Base-by-base conservation (phyloP, 1,140 invertebrate species). In the Heterodera carotae region DNA sequence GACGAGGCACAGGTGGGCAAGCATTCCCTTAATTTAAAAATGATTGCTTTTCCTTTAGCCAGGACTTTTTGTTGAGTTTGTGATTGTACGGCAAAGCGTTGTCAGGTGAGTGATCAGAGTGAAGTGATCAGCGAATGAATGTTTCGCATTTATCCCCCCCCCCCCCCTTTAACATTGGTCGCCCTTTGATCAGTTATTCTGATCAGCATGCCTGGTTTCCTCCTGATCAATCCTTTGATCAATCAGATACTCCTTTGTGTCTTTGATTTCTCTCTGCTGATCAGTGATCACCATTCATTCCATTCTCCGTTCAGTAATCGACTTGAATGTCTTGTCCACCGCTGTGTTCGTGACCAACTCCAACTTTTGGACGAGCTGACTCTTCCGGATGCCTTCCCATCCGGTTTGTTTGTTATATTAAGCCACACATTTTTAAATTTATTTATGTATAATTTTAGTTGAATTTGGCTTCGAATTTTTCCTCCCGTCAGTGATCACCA, bases 401-500 rank as follows among this genome's bases (percentile, higher is more conserved):
- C 84, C 22, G 71, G 71, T 74, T 15, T 53, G 12, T 53, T 53
- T 53, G 18, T 53, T 53, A 39, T 39, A n/a, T n/a, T n/a, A 12
- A 1, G 8, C 60, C 7, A 62, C 60, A 25, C 7, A 62, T 62
- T 62, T 27, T 10, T 29, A 72, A 43, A 39, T 39, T 39, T 8
- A 43, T n/a, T n/a, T n/a, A n/a, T n/a, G n/a, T n/a, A 43, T 43
- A 12, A 43, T 53, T 60, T 27, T n/a, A 74, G 86, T 88, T 3
- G 85, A 86, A 72, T 86, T 86, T 64, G 85, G 85, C 7, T 86
- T 86, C 69, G 85, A 86, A 62, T 86, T 88, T 62, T 86, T 86
- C 67, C 84, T 86, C 56, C 82, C 85, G 2, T 80, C 81, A 59
- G 86, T 86, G 22, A 84, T 88, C 25, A 84, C 86, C 7, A 88